Base-by-base conservation (phyloP, 2,888 invertebrate genomes). In the Heliconius aoede region DNA sequence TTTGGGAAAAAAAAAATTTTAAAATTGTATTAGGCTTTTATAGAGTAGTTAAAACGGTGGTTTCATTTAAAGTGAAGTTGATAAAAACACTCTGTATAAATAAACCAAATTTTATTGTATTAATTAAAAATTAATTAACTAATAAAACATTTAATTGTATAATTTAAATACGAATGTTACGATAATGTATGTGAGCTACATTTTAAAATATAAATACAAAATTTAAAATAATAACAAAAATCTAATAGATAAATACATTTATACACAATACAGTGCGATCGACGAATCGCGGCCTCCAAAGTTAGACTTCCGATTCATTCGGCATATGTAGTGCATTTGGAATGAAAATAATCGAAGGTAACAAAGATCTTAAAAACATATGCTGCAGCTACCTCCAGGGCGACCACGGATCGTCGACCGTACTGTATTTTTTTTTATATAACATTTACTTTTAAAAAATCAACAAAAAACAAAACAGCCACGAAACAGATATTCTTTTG, bases 191-290 rank as follows among this genome's bases (percentile, higher is more conserved):
- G 18, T 36, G 21, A 5, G 13, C 13, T 5, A 32, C 4, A 65
- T 65, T 24, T 36, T 24, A 15, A 65, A 32, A 30, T 62, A 9
- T n/a, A 11, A n/a, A 4, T 30, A 30, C 15, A 40, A 3, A 40
- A 40, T 15, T 64, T 64, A 36, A 65, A 65, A 36, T 15, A 36
- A 36, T 65, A 65, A 36, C 65, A 40, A 40, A 65, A 13, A 32
- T 65, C 24, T 65, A 36, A 36, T 7, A 26, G 4, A 26, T 60
- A 60, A 24, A 46, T 18, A 46, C 18, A 55, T 55, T 55, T 55
- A 55, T 55, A 55, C 21, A n/a, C 55, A 55, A 9, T 55, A 55
- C 55, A 55, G n/a, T 55, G n/a, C 1, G 7, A 18, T 46, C 46
- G 18, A 46, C n/a, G n/a, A 51, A n/a, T 51, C 40, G 40, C 13